Percentiles rank a stretch among this genome's conserved stretches.
Conservation (phyloP, 2,797 vertebrate species). For the Stomatorhinus walkeri region DNA sequence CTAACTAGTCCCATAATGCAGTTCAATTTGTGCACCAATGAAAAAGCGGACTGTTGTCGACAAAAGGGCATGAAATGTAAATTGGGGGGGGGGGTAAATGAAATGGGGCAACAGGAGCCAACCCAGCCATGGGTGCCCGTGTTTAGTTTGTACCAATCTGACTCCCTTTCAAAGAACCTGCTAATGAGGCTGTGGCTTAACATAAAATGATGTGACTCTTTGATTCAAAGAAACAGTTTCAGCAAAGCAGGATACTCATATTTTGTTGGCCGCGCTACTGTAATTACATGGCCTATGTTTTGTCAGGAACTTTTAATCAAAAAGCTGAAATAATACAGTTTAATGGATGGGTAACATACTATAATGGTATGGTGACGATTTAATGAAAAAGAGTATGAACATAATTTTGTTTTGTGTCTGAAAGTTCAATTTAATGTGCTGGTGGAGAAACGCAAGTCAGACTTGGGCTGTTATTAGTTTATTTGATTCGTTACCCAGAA, state of each 20-base stretch:
- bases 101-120: neutral
- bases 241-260: neutral
- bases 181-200: neutral
- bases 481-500: neutral
- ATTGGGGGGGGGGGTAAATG: neutral
- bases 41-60: neutral
- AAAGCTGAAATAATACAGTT: neutral
- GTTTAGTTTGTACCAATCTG: neutral
- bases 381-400: neutral
- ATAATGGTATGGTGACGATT: neutral
- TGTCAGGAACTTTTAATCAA: neutral
- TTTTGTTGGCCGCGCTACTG: neutral
- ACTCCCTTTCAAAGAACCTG: neutral
- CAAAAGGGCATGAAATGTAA: neutral
- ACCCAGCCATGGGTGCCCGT: neutral
- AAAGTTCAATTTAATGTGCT: neutral
- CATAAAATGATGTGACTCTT: neutral
- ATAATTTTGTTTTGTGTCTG: neutral
- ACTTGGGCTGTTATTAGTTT: neutral
- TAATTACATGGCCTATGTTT: neutral
- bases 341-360: neutral
- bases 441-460: neutral
- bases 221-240: neutral
- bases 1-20: neutral
- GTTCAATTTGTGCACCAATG: neutral